Conservation (phyloP, 2,113 vertebrate genomes). For the Peromyscus polionotus region DNA sequence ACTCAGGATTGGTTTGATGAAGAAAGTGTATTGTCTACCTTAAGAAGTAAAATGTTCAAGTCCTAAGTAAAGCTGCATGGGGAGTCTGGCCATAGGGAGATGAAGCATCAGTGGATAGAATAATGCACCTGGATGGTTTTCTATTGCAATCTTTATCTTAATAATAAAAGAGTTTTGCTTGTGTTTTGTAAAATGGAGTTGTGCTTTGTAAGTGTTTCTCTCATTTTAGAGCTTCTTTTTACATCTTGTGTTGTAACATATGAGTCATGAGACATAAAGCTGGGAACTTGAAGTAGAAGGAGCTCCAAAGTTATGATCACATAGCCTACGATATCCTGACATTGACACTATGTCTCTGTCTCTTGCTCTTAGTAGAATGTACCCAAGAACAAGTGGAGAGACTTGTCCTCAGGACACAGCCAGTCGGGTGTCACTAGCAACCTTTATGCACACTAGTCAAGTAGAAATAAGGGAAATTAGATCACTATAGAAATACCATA, state of each 20-base stretch:
- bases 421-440: neutral
- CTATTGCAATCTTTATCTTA: slow-evolving; percentile 3
- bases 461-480: neutral
- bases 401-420: neutral
- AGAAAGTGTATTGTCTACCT: neutral
- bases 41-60: neutral
- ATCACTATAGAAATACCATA: neutral
- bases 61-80: neutral
- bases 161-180: neutral
- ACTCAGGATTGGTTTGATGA: neutral
- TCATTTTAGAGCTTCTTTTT: slow-evolving; percentile 7
- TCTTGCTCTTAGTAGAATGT: slow-evolving; percentile 12
- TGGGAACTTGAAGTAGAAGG: slow-evolving; percentile 18
- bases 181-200: neutral
- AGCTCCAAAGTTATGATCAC: neutral
- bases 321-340: neutral
- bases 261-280: neutral
- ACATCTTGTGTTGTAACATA: neutral
- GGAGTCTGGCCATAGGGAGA: neutral
- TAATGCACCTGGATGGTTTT: neutral
- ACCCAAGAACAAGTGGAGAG: neutral
- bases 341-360: neutral
- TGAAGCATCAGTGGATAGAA: neutral
- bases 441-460: neutral
- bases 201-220: neutral